Percentiles rank a stretch among this genome's conserved stretches.
Evolutionary conservation across 1,140 invertebrate genomes (phyloP).

Genomic region (Calephelis nemesis): DNA sequence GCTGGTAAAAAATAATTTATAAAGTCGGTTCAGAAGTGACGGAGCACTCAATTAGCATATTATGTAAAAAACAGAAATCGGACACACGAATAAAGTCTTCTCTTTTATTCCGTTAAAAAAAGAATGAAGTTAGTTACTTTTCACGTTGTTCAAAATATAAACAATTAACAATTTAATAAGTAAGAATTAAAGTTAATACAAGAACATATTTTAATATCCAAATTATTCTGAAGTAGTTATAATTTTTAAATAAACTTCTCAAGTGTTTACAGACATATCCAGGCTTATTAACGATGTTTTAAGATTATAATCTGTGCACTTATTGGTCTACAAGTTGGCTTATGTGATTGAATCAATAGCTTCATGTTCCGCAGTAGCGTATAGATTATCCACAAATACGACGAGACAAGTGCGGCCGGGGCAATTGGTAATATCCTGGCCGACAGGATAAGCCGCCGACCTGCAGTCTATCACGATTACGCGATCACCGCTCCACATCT

Average conservation of each 20-base stretch:
- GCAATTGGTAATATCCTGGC: conserved; percentile 14
- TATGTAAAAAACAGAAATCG: no score
- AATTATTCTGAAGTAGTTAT: no score
- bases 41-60: no score
- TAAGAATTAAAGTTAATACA: no score
- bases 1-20: no score
- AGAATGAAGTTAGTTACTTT: no score
- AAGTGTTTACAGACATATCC: neutral
- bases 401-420: conserved; percentile 7
- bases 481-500: neutral
- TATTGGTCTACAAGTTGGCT: neutral
- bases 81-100: no score
- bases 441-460: conserved; percentile 10
- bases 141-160: no score
- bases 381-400: conserved; percentile 16
- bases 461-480: neutral
- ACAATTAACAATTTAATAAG: no score
- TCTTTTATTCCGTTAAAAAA: no score
- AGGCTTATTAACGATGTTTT: neutral
- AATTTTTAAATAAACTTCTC: neutral
- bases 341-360: neutral
- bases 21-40: no score
- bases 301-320: neutral
- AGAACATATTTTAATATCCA: no score
- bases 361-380: neutral